Conservation (phyloP, 2,888 invertebrate species). For the Isotomurus palustris region DNA sequence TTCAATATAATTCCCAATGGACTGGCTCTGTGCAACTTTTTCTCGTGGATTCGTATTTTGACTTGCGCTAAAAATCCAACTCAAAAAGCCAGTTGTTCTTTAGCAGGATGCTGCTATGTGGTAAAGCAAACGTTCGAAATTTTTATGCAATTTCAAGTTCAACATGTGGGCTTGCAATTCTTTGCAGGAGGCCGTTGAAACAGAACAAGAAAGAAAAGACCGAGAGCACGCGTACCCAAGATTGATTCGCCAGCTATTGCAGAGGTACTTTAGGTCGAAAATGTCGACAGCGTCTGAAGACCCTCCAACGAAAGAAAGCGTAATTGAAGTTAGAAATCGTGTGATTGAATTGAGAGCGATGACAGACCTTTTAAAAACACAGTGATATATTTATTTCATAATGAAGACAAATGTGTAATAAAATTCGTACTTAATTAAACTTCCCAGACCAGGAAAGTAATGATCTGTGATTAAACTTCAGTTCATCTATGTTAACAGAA, state of each 20-base stretch:
- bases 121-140: slow-evolving; percentile 27
- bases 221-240: slow-evolving; percentile 55
- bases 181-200: slow-evolving; percentile 46
- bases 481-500: no score
- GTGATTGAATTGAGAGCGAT: slow-evolving; percentile 7
- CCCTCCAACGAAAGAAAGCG: slow-evolving; percentile 9
- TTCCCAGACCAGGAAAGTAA: no score
- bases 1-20: slow-evolving; percentile 64
- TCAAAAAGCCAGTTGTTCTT: slow-evolving; percentile 53
- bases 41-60: no score
- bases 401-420: no score
- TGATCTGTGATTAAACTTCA: no score
- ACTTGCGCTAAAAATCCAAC: no score
- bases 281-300: slow-evolving; percentile 45
- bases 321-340: slow-evolving; percentile 1
- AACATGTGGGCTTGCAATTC: no score
- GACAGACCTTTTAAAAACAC: no score
- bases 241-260: slow-evolving; percentile 59
- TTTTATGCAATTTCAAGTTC: background rate
- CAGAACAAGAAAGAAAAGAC: slow-evolving; percentile 52
- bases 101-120: slow-evolving; percentile 53
- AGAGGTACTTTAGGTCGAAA: slow-evolving; percentile 59
- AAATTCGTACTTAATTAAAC: no score
- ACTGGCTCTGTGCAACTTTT: background rate
- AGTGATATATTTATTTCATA: no score